Evolutionary conservation across 2,113 vertebrate species (phyloP).

Genomic region (Hemiscyllium ocellatum): DNA sequence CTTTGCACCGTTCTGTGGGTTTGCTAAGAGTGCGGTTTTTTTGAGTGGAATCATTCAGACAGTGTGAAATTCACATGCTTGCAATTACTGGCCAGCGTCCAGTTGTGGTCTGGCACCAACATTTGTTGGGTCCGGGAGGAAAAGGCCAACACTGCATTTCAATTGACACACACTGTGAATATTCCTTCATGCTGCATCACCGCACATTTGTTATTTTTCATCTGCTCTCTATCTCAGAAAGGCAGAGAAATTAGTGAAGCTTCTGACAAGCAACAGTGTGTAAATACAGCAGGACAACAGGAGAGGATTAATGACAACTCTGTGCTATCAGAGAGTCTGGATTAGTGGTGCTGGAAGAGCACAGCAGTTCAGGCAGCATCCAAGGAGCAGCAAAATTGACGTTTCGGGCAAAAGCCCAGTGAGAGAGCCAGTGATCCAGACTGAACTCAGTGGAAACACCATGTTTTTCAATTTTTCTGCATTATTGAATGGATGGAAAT

Average conservation of each 20-base stretch:
- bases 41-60: neutral
- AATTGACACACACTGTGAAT: neutral
- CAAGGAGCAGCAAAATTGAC: no score
- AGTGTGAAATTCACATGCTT: conserved; percentile 28
- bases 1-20: neutral
- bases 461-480: no score
- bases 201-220: neutral
- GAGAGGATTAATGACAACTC: neutral
- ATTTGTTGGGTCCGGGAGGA: neutral
- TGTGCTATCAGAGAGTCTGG: no score
- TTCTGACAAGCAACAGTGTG: neutral
- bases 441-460: neutral
- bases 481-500: no score
- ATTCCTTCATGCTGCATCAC: neutral
- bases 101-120: neutral
- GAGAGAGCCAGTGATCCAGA: neutral
- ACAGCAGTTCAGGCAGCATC: no score
- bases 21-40: neutral
- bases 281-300: neutral
- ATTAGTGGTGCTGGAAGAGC: no score
- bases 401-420: no score
- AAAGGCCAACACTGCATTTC: neutral
- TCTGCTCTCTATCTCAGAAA: neutral
- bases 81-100: neutral
- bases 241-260: neutral